These are phyloP conservation scores for Cephalotes varians DNA, from an alignment of 2,888 invertebrate genomes.

Conservation along the genomic window DNA sequence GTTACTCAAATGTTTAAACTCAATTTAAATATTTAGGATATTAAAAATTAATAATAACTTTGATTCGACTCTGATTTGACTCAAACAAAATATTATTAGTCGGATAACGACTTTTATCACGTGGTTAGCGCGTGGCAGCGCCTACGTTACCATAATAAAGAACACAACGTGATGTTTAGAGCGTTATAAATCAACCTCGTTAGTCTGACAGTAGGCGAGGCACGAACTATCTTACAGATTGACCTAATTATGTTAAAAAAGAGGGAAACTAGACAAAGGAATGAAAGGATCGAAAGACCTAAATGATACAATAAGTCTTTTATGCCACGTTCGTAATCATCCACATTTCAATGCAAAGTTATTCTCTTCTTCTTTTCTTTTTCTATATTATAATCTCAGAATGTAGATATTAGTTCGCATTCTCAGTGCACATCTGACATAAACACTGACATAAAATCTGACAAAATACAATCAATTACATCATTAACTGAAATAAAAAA, in stretches of 20 bases:
- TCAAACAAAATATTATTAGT: constrained; percentile 55
- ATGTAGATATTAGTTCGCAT: background rate
- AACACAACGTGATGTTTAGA: constrained; percentile 59
- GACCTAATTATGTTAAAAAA: constrained; percentile 66
- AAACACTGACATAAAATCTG: background rate
- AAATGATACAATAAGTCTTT: constrained; percentile 31
- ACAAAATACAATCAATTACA: background rate
- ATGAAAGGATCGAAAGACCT: constrained; percentile 3
- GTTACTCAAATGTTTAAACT: no score
- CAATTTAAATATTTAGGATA: constrained; percentile 6
- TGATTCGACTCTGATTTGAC: background rate
- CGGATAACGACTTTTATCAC: constrained; percentile 65
- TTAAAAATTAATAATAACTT: background rate
- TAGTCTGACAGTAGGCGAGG: constrained; percentile 52
- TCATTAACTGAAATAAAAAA: background rate
- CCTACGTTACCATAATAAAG: constrained; percentile 55
- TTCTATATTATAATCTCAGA: background rate
- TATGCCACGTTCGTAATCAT: background rate
- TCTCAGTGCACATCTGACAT: background rate
- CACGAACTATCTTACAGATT: constrained; percentile 50
- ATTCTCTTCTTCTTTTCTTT: background rate
- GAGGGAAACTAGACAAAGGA: constrained; percentile 10
- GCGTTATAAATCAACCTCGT: constrained; percentile 71
- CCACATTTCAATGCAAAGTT: background rate
- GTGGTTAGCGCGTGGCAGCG: constrained; percentile 33